Conservation (phyloP, 1,140 invertebrate species). For the Psix sp. region DNA sequence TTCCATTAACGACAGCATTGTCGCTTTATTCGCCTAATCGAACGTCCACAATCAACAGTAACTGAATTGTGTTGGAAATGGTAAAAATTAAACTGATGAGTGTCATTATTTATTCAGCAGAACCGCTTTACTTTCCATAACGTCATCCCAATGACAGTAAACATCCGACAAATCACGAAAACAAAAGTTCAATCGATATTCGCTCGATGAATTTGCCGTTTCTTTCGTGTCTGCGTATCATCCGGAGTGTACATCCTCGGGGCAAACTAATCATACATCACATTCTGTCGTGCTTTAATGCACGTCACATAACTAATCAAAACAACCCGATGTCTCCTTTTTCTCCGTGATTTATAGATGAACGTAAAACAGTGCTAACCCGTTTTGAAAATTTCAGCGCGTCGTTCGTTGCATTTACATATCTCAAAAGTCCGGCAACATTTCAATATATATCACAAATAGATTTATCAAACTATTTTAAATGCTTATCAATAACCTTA, state of each 20-base stretch:
- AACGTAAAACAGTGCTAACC: slow-evolving; percentile 46
- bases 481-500: slow-evolving; percentile 40
- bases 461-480: slow-evolving; percentile 40
- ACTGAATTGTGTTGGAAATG: slow-evolving; percentile 4
- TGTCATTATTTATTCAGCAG: slow-evolving; percentile 15
- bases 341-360: slow-evolving; percentile 47
- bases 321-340: slow-evolving; percentile 44
- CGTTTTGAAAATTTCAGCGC: slow-evolving; percentile 41
- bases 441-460: slow-evolving; percentile 40
- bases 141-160: slow-evolving; percentile 34
- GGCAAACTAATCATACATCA: slow-evolving; percentile 59
- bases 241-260: slow-evolving; percentile 35
- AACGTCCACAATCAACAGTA: slow-evolving; percentile 20
- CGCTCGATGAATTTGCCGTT: slow-evolving; percentile 38
- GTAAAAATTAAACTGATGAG: slow-evolving; percentile 23
- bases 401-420: slow-evolving; percentile 31
- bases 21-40: not conserved
- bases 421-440: slow-evolving; percentile 35
- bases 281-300: slow-evolving; percentile 45
- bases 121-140: slow-evolving; percentile 38
- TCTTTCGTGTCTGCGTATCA: slow-evolving; percentile 36
- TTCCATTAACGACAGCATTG: too few relatives aligned
- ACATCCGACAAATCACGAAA: slow-evolving; percentile 49
- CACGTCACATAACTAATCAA: slow-evolving; percentile 60
- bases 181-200: slow-evolving; percentile 54